phyloP scores from a whole-genome alignment of 1,140 invertebrate genomes.

The Heliconius nattereri region DNA sequence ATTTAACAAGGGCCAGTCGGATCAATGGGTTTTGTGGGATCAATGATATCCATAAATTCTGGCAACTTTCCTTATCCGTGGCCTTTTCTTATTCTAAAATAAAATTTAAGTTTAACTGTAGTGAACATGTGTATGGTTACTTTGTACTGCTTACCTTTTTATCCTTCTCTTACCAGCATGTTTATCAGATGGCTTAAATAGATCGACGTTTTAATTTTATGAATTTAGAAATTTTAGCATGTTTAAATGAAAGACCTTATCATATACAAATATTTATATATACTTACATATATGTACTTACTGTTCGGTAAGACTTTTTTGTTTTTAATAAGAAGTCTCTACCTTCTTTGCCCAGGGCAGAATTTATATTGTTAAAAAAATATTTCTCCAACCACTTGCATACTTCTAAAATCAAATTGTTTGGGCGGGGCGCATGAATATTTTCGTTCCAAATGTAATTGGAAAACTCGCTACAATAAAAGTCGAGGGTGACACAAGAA shows the following conservation, averaged over 20 bases:
- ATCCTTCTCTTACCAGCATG: too few species aligned
- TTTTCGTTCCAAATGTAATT: conserved; percentile 62
- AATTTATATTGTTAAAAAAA: background rate
- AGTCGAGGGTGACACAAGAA: conserved; percentile 55
- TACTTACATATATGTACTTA: too few species aligned
- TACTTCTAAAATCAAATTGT: conserved; percentile 24
- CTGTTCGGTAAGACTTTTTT: background rate
- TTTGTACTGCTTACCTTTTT: too few species aligned
- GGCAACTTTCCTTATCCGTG: background rate
- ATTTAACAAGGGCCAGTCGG: conserved; percentile 6
- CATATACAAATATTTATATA: too few species aligned
- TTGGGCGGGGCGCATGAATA: conserved; percentile 43
- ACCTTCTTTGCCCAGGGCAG: background rate
- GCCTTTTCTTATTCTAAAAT: background rate
- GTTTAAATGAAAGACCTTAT: too few species aligned
- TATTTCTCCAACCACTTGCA: background rate
- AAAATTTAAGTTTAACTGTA: too few species aligned
- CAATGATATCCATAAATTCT: conserved; percentile 13
- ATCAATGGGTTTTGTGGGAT: conserved; percentile 4
- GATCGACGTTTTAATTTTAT: too few species aligned
- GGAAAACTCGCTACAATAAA: conserved; percentile 67
- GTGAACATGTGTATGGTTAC: too few species aligned
- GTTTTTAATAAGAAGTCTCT: background rate
- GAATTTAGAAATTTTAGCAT: too few species aligned
- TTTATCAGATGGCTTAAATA: too few species aligned